A percentile compares a stretch with the other conserved stretches of the same genome.
These are phyloP conservation scores for Ariolimax columbianus DNA, from an alignment of 2,888 invertebrate genomes.

Conservation along the genomic window DNA sequence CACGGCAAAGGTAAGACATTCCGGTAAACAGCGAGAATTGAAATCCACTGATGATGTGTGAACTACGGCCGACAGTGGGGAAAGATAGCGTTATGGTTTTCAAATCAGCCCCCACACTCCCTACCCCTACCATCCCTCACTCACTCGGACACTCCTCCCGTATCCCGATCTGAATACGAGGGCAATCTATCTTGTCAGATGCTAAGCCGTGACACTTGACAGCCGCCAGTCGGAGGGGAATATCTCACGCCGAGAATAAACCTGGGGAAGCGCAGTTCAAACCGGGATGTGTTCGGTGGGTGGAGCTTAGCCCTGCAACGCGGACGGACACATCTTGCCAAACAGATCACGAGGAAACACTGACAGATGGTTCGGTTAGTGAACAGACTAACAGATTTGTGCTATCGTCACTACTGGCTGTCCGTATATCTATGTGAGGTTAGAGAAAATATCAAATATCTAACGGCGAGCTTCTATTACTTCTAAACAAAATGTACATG, in stretches of 20 bases:
- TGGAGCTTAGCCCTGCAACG: conserved; percentile 14
- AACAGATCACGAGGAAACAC: not conserved
- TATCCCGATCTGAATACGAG: conserved; percentile 66
- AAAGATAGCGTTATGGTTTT: not conserved
- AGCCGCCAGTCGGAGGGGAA: conserved; percentile 65
- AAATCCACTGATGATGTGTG: not conserved
- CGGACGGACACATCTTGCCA: not conserved
- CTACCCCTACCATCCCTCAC: not conserved
- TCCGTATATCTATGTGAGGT: too few species aligned
- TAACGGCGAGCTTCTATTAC: too few species aligned
- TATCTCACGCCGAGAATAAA: conserved; percentile 37
- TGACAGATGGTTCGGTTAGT: too few species aligned
- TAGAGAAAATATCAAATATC: too few species aligned
- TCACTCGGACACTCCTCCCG: conserved; percentile 48
- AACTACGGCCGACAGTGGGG: too few species aligned
- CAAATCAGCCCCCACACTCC: not conserved
- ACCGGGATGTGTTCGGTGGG: conserved; percentile 39
- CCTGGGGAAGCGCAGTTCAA: conserved; percentile 20
- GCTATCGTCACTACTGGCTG: too few species aligned
- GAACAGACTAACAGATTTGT: too few species aligned
- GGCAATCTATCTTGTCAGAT: conserved; percentile 74
- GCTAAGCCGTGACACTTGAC: conserved; percentile 75
- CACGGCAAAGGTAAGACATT: not conserved
- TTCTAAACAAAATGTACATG: too few species aligned
- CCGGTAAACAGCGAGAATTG: not conserved